These are phyloP conservation scores for Monochamus saltuarius DNA, from an alignment of 1,140 invertebrate genomes.

Conservation along the genomic window DNA sequence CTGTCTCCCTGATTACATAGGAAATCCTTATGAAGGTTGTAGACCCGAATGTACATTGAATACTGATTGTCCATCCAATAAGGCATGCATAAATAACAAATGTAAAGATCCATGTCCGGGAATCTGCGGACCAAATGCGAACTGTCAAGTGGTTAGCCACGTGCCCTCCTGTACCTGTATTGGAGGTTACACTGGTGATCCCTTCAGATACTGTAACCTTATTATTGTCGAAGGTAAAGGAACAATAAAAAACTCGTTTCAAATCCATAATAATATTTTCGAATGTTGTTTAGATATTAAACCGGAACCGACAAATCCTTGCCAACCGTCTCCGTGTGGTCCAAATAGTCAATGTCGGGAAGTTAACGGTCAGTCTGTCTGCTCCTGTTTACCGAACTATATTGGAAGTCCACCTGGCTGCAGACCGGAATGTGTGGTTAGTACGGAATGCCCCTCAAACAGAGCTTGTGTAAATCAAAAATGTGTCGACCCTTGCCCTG, in stretches of 20 bases:
- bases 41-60: slow-evolving; percentile 72
- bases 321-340: slow-evolving; percentile 65
- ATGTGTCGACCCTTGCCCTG: slow-evolving; percentile 73
- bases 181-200: slow-evolving; percentile 69
- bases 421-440: slow-evolving; percentile 80
- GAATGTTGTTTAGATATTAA: slow-evolving; percentile 58
- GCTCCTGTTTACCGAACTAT: slow-evolving; percentile 65
- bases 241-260: not conserved
- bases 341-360: slow-evolving; percentile 64
- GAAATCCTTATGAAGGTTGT: slow-evolving; percentile 72
- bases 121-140: slow-evolving; percentile 72
- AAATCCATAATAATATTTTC: not conserved
- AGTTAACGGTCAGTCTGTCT: slow-evolving; percentile 57
- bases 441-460: slow-evolving; percentile 73
- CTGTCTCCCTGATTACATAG: slow-evolving; percentile 62
- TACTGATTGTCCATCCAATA: slow-evolving; percentile 70
- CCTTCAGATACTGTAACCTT: slow-evolving; percentile 58
- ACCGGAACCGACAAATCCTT: slow-evolving; percentile 59
- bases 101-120: slow-evolving; percentile 77
- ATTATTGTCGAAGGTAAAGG: slow-evolving; percentile 42
- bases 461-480: slow-evolving; percentile 75
- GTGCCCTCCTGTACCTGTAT: slow-evolving; percentile 70
- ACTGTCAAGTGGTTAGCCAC: slow-evolving; percentile 74
- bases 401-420: slow-evolving; percentile 68
- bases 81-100: slow-evolving; percentile 72